Percentiles rank a stretch among this genome's conserved stretches.
phyloP scores from a whole-genome alignment of 2,113 vertebrate genomes.

The Scopus umbretta region DNA sequence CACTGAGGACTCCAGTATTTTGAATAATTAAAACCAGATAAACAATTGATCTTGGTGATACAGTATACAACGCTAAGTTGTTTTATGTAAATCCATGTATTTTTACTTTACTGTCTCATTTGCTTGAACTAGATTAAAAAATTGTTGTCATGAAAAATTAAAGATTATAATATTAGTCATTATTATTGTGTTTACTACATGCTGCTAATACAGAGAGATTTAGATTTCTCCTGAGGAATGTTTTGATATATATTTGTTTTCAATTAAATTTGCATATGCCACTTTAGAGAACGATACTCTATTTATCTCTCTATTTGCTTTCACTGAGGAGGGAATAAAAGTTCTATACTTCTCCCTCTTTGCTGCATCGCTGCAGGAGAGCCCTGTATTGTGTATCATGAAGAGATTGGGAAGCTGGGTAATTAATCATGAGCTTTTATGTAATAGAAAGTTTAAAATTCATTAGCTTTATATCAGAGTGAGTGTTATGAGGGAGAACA shows the following conservation, averaged over 20 bases:
- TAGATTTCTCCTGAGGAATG: conserved; percentile 44
- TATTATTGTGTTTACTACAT: conserved; percentile 56
- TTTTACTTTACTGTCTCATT: conserved; percentile 15
- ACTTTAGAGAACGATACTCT: conserved; percentile 40
- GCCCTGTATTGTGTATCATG: not conserved
- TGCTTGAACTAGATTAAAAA: conserved; percentile 20
- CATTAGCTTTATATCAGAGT: conserved; percentile 70
- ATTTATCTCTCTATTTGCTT: conserved; percentile 48
- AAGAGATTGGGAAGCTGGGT: conserved; percentile 52
- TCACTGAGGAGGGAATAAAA: conserved; percentile 24
- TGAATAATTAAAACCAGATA: conserved; percentile 36
- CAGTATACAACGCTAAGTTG: not conserved
- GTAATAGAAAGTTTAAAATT: conserved; percentile 71
- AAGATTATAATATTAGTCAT: conserved; percentile 41
- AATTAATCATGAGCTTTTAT: conserved; percentile 75
- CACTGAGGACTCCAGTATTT: not conserved
- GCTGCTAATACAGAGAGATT: conserved; percentile 31
- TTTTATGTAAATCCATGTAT: not conserved
- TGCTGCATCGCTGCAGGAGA: conserved; percentile 13
- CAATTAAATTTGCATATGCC: conserved; percentile 60
- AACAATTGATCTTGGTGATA: not conserved
- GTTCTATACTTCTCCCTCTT: not conserved
- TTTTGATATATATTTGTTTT: conserved; percentile 61
- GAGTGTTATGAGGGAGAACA: conserved; percentile 51
- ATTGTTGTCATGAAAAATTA: conserved; percentile 40